Base-by-base conservation (phyloP, 1,140 invertebrate species). In the Berghia stephanieae region DNA sequence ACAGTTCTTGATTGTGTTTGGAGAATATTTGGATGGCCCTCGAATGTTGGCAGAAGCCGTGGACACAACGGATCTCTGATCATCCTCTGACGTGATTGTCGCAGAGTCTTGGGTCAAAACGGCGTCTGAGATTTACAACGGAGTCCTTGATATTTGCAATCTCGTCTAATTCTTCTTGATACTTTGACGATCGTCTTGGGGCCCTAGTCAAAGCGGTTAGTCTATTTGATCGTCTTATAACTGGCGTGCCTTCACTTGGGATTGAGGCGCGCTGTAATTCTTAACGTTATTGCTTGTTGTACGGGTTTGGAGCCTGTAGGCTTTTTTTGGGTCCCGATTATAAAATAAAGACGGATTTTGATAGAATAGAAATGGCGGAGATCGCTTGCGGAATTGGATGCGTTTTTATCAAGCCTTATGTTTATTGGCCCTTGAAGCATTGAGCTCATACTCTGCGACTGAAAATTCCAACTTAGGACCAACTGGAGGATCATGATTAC, bases 121-220 rank as follows among this genome's bases (percentile, higher is more conserved):
- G 77, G 70, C 80, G 82, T 21, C 84, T 68, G 0, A 86, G 75
- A 63, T 84, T 83, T 46, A 60, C 70, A 1, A 86, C 83, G 66
- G 79, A 83, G 42, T 86, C 84, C 57, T 84, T 84, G 6, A 85
- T 68, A 18, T 81, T 80, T 46, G 80, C 79, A 38, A 86, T 75
- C 75, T 86, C 85, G n/a, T 81, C 81, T 0, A 86, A 74, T 72
- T 86, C 85, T n/a, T 85, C 83, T 52, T 85, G 82, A 74, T 83
- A 84, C 40, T 80, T 76, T 2, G 83, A 86, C 21, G n/a, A n/a
- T n/a, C n/a, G n/a, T n/a, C n/a, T n/a, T n/a, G n/a, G n/a, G n/a
- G n/a, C n/a, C n/a, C n/a, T n/a, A n/a, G n/a, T n/a, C n/a, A n/a
- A n/a, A n/a, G n/a, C n/a, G n/a, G n/a, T n/a, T n/a, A n/a, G n/a